Evolutionary conservation across 2,797 vertebrate species (phyloP), one percentile per base, ranked within the genome.

Genomic region (Tarsius wallacei): DNA sequence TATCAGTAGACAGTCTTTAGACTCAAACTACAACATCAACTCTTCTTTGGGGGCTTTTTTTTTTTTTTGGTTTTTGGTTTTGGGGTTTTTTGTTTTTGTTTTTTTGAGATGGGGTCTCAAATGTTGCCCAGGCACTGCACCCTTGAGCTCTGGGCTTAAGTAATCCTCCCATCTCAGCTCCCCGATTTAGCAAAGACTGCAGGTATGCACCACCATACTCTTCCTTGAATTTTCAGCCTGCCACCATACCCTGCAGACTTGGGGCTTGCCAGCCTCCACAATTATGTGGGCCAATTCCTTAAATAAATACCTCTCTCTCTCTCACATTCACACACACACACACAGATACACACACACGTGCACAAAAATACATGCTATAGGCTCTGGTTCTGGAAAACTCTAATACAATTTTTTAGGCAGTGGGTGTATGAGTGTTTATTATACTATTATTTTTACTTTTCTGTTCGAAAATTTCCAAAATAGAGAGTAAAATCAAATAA

Each of bases 401-500:
- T 68, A 68, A 93, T 16, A 61, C 1, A 90, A 61, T 55, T 81
- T 89, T 42, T 85, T 86, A 93, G 36, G n/a, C 21, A 42, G 28
- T 73, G 14, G 10, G 10, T 55, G 4, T 28, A 47, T 31, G 59
- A 10, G 13, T 74, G 21, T 87, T 68, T 86, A 71, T 31, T 83
- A 13, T 28, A 87, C 12, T 64, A 64, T 63, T 82, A 14, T 80
- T 74, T 86, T 68, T 63, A 64, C n/a, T 82, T 73, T 94, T 53
- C 87, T 87, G 26, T 78, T 83, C n/a, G 61, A 42, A 95, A 71
- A 81, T 71, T 78, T 22, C 31, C 36, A 73, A 59, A 87, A 47
- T 61, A 83, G 84, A 83, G 36, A 78, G 16, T 71, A 17, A 59
- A 89, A 73, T 92, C 36, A 93, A 87, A 55, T 24, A 71, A 81